phyloP scores from a whole-genome alignment of 1,140 invertebrate species.

The Araneus ventricosus region DNA sequence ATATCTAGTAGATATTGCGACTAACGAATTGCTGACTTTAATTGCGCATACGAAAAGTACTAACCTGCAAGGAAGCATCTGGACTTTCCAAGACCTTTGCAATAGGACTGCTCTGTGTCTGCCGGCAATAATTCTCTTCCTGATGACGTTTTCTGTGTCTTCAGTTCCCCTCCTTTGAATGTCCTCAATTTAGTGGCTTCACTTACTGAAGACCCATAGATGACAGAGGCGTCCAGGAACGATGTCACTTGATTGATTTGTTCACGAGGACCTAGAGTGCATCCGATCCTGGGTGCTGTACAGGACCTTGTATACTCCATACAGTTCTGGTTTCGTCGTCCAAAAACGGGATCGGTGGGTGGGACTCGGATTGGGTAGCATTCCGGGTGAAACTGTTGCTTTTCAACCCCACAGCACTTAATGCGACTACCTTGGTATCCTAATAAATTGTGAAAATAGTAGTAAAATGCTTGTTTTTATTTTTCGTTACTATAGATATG shows the following conservation, averaged over 20 bases:
- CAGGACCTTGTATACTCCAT: slow-evolving; percentile 89
- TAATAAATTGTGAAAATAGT: neutral
- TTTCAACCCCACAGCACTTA: slow-evolving; percentile 84
- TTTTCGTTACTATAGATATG: too few species aligned
- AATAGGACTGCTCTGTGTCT: slow-evolving; percentile 57
- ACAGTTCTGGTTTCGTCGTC: slow-evolving; percentile 85
- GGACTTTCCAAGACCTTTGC: slow-evolving; percentile 55
- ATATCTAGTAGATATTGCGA: too few species aligned
- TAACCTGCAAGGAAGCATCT: slow-evolving; percentile 74
- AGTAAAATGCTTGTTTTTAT: too few species aligned
- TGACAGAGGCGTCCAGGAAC: slow-evolving; percentile 91
- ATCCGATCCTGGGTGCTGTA: slow-evolving; percentile 90
- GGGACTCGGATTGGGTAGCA: slow-evolving; percentile 86
- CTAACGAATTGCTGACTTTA: too few species aligned
- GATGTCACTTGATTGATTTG: slow-evolving; percentile 88
- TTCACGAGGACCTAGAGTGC: slow-evolving; percentile 82
- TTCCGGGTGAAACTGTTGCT: slow-evolving; percentile 85
- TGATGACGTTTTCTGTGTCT: slow-evolving; percentile 79
- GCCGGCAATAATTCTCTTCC: slow-evolving; percentile 70
- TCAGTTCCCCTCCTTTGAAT: slow-evolving; percentile 81
- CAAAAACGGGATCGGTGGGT: slow-evolving; percentile 80
- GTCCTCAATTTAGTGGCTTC: slow-evolving; percentile 81
- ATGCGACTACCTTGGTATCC: slow-evolving; percentile 82
- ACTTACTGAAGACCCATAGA: slow-evolving; percentile 88
- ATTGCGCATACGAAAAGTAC: neutral